Evolutionary conservation across 2,888 invertebrate species (phyloP).

Genomic region (Mellilla xanthometata): DNA sequence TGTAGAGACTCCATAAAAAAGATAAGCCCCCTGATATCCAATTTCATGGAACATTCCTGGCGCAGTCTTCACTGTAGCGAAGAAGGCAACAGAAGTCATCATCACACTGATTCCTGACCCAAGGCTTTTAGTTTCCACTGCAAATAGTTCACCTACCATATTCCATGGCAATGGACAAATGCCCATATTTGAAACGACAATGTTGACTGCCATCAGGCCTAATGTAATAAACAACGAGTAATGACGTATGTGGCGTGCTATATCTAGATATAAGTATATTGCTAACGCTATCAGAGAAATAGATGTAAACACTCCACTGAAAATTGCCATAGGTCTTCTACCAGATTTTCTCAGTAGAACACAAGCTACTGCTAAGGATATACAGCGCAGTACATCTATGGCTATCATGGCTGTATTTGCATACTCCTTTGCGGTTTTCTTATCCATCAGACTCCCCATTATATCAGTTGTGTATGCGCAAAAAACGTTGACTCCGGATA

Average conservation of each 20-base stretch:
- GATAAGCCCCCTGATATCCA: constrained; percentile 84
- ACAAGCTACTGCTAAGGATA: constrained; percentile 84
- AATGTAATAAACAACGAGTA: constrained; percentile 65
- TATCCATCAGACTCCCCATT: constrained; percentile 83
- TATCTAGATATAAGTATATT: constrained; percentile 65
- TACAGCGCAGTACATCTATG: constrained; percentile 84
- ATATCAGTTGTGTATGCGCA: constrained; percentile 87
- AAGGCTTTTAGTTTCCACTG: constrained; percentile 84
- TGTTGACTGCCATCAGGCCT: constrained; percentile 81
- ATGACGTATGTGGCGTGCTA: constrained; percentile 44
- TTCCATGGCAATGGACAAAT: constrained; percentile 87
- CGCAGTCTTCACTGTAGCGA: constrained; percentile 86
- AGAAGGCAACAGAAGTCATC: constrained; percentile 85
- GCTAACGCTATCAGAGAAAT: constrained; percentile 81
- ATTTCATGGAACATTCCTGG: constrained; percentile 82
- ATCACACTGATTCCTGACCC: constrained; percentile 87
- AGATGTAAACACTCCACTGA: constrained; percentile 84
- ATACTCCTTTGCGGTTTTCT: constrained; percentile 61
- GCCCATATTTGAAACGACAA: constrained; percentile 83
- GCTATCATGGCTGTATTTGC: constrained; percentile 85
- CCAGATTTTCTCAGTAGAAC: constrained; percentile 82
- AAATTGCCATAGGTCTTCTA: constrained; percentile 84
- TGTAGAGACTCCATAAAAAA: constrained; percentile 84
- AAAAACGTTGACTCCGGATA: constrained; percentile 87
- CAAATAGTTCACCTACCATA: constrained; percentile 88